These are phyloP conservation scores for Nannobrachium achirus DNA, from an alignment of 2,113 vertebrate genomes.

Conservation along the genomic window DNA sequence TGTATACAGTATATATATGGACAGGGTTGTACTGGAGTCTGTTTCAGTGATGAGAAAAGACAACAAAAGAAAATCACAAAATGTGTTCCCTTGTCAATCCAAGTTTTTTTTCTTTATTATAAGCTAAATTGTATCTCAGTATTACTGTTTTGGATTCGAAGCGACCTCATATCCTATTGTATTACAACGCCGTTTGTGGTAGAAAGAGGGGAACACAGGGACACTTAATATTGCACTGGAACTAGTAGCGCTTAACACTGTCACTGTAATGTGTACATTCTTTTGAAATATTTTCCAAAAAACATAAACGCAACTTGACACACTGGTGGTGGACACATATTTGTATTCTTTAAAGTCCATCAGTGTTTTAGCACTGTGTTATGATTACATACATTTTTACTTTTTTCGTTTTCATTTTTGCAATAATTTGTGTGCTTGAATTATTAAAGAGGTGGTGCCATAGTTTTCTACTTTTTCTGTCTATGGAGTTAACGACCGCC, in stretches of 20 bases:
- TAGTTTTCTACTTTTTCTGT: too few relatives aligned
- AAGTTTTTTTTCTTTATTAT: conserved; percentile 28
- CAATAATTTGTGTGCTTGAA: conserved; percentile 50
- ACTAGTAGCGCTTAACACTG: conserved; percentile 42
- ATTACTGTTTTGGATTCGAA: conserved; percentile 25
- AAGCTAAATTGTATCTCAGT: background rate
- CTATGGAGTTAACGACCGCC: too few relatives aligned
- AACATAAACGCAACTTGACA: background rate
- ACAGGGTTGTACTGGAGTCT: conserved; percentile 45
- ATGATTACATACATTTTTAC: conserved; percentile 35
- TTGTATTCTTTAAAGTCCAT: conserved; percentile 22
- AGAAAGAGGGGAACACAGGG: conserved; percentile 27
- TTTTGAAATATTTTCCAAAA: conserved; percentile 32
- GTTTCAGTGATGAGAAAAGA: conserved; percentile 54
- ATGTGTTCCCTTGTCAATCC: conserved; percentile 26
- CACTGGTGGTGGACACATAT: conserved; percentile 11
- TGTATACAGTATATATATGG: too few relatives aligned
- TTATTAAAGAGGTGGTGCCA: too few relatives aligned
- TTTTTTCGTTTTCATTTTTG: conserved; percentile 51
- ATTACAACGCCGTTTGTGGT: conserved; percentile 12
- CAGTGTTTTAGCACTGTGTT: conserved; percentile 44
- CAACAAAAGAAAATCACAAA: background rate
- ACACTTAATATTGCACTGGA: conserved; percentile 39
- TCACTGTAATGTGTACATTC: conserved; percentile 33
- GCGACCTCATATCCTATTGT: conserved; percentile 20